Evolutionary conservation across 1,140 invertebrate species (phyloP), one percentile per base, ranked within the genome.

Genomic region (Diabrotica undecimpunctata): DNA sequence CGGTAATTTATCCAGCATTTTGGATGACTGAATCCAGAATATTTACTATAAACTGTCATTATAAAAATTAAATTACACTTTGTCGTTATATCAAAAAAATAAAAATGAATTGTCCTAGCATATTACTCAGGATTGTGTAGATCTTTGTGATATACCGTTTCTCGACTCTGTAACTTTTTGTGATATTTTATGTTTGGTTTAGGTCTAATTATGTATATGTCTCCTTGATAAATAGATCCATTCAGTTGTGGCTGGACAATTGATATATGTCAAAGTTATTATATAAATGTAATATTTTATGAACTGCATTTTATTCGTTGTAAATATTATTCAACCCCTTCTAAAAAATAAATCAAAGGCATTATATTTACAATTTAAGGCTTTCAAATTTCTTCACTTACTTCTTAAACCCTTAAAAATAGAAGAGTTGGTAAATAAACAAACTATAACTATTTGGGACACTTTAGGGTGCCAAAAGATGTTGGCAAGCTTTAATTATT

Each of bases 281-380:
- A 50, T 25, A 25, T 14, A 35, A 52, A 50, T 52, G 50, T 61
- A 52, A 51, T 10, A 39, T 46, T 61, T 25, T 41, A 25, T 52
- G 41, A 6, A 61, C 12, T 57, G 50, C 10, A 51, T 10, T 50
- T 35, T 61, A 61, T 52, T 61, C 25, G 35, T 50, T 61, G 59
- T 61, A 61, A 61, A 61, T 61, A 61, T n/a, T n/a, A n/a, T 61
- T 52, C 50, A 61, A 61, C 46, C 59, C 52, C 41, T 61, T 52
- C 14, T 51, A 13, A 41, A 61, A 61, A 46, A 46, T 46, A 46
- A 46, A 46, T 25, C 25, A 53, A 25, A 25, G 25, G 54, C 54
- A 55, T 39, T 51, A 13, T 55, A 55, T 55, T 25, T 36, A 55
- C 54, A 10, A 25, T 5, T 55, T 14, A n/a, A 12, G 14, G 10